Percentiles rank a stretch among this genome's conserved stretches.
phyloP scores from a whole-genome alignment of 2,113 vertebrate species.

The Nycticebus coucang region DNA sequence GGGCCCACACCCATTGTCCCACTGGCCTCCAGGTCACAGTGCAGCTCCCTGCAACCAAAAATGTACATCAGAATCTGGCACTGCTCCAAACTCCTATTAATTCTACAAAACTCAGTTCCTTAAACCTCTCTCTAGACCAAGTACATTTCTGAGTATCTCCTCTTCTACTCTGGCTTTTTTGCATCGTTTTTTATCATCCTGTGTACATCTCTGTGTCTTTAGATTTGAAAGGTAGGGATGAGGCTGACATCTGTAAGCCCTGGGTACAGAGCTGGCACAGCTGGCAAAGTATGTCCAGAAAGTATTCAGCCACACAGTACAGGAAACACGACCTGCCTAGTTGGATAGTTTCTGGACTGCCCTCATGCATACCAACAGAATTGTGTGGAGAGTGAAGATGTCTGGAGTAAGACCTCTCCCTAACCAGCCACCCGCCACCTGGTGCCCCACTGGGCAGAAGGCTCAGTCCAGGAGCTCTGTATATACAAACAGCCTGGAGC shows the following conservation, averaged over 20 bases:
- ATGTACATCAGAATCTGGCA: background rate
- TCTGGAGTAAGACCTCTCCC: background rate
- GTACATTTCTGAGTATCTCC: background rate
- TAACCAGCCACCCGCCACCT: background rate
- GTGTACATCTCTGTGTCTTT: background rate
- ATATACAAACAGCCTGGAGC: fast-evolving
- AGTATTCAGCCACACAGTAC: too few relatives aligned
- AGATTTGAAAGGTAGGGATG: background rate
- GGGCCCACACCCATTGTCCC: slow-evolving; percentile 70
- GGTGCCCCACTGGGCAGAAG: too few relatives aligned
- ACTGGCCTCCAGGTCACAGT: slow-evolving; percentile 86
- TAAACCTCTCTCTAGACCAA: background rate
- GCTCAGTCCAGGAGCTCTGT: background rate
- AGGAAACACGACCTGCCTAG: too few relatives aligned
- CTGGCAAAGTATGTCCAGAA: too few relatives aligned
- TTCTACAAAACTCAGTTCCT: background rate
- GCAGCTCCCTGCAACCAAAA: slow-evolving; percentile 87
- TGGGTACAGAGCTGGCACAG: background rate
- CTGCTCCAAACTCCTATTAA: background rate
- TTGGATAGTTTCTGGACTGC: too few relatives aligned
- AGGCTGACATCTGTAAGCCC: too few relatives aligned
- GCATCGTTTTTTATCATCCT: background rate
- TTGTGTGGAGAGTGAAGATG: fast-evolving
- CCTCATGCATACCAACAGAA: background rate
- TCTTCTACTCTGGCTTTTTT: background rate